Percentiles rank a stretch among this genome's conserved stretches.
Conservation (phyloP, 1,140 invertebrate genomes). For the Sinella curviseta region DNA sequence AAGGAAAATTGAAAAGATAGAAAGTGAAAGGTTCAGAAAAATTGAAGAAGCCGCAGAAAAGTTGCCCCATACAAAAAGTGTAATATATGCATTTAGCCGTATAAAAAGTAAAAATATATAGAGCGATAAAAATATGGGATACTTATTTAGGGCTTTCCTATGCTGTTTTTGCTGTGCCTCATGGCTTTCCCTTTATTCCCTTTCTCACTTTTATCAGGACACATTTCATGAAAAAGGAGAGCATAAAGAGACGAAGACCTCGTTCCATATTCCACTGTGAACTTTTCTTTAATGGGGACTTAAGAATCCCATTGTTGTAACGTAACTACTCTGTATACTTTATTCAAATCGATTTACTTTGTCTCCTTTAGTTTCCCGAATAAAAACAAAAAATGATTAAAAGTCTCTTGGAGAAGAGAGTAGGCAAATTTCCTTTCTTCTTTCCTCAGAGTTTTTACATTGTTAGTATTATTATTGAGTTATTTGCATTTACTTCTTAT, state of each 20-base stretch:
- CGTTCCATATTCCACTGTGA: neutral
- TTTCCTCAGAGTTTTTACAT: too few relatives aligned
- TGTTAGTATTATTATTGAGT: too few relatives aligned
- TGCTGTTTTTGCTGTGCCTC: neutral
- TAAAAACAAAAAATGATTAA: neutral
- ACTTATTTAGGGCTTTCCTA: too few relatives aligned
- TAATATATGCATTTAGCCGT: neutral
- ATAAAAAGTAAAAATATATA: neutral
- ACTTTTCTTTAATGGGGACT: neutral
- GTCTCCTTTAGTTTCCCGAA: neutral
- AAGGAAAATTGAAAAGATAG: constrained; percentile 3
- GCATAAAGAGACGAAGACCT: neutral
- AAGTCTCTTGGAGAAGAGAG: too few relatives aligned
- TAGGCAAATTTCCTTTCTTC: too few relatives aligned
- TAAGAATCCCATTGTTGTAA: neutral
- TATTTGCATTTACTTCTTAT: too few relatives aligned
- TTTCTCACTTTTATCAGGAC: neutral
- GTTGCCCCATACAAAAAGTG: neutral
- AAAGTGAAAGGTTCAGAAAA: constrained; percentile 16
- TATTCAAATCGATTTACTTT: neutral
- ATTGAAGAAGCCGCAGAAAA: neutral
- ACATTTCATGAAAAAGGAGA: neutral
- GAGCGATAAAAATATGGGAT: too few relatives aligned
- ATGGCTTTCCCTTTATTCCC: neutral
- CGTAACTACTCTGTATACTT: neutral